phyloP scores from a whole-genome alignment of 2,113 vertebrate species.

The Numida meleagris region DNA sequence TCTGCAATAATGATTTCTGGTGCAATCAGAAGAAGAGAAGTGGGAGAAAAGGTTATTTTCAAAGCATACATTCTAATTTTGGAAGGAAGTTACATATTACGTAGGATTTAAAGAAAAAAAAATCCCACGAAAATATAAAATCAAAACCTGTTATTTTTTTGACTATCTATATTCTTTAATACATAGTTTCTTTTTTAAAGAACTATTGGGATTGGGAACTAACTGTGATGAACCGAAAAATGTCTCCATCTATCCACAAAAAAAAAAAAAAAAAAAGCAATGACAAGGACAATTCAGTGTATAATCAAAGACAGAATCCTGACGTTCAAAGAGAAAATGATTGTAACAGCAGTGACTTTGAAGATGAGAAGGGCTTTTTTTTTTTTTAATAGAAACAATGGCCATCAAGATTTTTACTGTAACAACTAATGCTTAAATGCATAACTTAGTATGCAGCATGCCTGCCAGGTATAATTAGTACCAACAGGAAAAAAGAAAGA shows the following conservation, averaged over 20 bases:
- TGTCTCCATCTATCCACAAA: background rate
- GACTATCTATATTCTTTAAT: conserved; percentile 41
- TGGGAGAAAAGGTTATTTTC: background rate
- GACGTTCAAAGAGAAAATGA: conserved; percentile 39
- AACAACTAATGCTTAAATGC: background rate
- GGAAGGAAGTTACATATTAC: background rate
- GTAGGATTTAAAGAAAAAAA: conserved; percentile 22
- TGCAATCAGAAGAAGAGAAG: background rate
- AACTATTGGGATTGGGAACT: background rate
- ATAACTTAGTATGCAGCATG: background rate
- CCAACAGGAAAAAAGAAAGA: background rate
- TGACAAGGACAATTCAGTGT: conserved; percentile 50
- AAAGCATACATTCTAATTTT: conserved; percentile 2
- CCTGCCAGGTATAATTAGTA: background rate
- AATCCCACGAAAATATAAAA: conserved; percentile 27
- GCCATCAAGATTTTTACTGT: conserved; percentile 13
- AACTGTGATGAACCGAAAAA: conserved; percentile 39
- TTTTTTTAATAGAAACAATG: conserved; percentile 15
- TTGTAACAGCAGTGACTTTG: conserved; percentile 29
- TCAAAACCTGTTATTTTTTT: conserved; percentile 51
- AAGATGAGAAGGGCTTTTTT: background rate
- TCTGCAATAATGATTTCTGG: background rate
- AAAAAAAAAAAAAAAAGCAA: background rate
- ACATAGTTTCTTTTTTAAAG: background rate
- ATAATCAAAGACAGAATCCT: conserved; percentile 56